Conservation (phyloP, 2,113 vertebrate genomes). For the Ptilonorhynchus violaceus region DNA sequence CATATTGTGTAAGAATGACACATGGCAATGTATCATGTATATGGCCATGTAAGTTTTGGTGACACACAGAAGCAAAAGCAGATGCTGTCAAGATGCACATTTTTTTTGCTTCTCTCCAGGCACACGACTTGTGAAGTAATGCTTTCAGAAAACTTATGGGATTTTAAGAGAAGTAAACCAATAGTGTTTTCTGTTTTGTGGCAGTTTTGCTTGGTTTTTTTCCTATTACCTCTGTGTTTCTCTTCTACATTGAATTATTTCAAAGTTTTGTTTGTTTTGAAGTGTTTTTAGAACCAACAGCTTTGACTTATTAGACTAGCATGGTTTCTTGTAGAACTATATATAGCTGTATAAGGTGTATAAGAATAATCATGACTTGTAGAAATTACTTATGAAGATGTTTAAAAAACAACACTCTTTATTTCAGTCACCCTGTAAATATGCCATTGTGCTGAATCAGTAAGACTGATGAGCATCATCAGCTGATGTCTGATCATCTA, state of each 20-base stretch:
- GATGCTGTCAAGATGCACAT: background rate
- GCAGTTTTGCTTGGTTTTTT: fast-evolving
- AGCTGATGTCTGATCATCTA: conserved; percentile 49
- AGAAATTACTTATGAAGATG: background rate
- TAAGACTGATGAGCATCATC: background rate
- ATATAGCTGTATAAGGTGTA: background rate
- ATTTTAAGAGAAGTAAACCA: background rate
- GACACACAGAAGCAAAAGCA: background rate
- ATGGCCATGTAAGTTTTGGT: background rate
- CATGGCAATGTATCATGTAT: background rate
- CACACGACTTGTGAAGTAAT: background rate
- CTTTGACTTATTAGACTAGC: background rate
- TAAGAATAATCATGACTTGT: background rate
- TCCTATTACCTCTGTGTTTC: background rate
- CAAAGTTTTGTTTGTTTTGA: background rate
- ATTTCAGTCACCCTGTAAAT: background rate
- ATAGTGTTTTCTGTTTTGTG: background rate
- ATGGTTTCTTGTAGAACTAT: background rate
- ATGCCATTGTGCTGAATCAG: conserved; percentile 11
- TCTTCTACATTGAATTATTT: background rate
- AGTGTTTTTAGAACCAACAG: background rate
- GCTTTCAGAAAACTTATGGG: background rate
- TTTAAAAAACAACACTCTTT: background rate
- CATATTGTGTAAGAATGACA: background rate
- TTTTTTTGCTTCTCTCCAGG: background rate